A percentile compares a stretch with the other conserved stretches of the same genome.
Evolutionary conservation across 2,113 vertebrate species (phyloP).

Genomic region (Hystrix cristata): DNA sequence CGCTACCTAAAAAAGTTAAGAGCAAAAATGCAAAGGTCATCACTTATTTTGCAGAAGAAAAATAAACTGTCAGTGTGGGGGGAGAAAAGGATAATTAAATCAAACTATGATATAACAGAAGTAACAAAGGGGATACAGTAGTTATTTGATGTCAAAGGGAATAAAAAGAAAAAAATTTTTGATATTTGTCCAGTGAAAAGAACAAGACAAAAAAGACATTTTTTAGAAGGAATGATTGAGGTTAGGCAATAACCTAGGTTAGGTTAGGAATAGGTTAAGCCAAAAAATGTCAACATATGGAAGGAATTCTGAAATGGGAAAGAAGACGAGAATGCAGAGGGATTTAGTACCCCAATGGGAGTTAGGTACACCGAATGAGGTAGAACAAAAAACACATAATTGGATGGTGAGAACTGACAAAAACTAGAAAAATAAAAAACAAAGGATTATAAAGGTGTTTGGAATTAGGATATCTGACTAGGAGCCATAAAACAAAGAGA

Average conservation of each 20-base stretch:
- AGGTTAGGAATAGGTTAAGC: neutral
- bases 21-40: slow-evolving; percentile 51
- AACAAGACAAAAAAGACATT: neutral
- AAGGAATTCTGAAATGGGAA: neutral
- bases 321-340: neutral
- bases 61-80: neutral
- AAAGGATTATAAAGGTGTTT: neutral
- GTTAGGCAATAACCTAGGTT: neutral
- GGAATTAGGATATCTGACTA: neutral
- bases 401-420: neutral
- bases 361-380: neutral
- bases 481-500: slow-evolving; percentile 18
- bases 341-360: neutral
- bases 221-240: neutral
- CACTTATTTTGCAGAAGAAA: slow-evolving; percentile 13
- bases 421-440: neutral
- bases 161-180: neutral
- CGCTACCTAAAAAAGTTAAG: slow-evolving; percentile 68
- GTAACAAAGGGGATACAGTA: neutral
- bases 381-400: neutral
- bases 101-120: slow-evolving; percentile 14
- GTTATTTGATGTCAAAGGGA: neutral
- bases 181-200: neutral
- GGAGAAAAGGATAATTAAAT: neutral
- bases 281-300: neutral